Evolutionary conservation across 2,113 vertebrate genomes (phyloP).

Genomic region (Peromyscus californicus): DNA sequence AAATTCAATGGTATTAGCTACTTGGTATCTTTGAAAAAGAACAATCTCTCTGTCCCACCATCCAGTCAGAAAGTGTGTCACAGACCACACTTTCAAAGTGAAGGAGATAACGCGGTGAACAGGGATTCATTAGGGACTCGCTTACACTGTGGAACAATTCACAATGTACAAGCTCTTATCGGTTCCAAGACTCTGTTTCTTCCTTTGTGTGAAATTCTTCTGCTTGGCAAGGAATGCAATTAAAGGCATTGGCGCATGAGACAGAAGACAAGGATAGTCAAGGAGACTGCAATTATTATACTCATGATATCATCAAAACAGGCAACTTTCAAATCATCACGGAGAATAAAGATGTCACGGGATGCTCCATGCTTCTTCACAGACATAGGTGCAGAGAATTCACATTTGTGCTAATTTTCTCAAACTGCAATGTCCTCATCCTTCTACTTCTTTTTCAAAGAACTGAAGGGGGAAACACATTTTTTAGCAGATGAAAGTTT

Average conservation of each 20-base stretch:
- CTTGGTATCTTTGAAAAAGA: neutral
- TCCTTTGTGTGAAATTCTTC: slow-evolving; percentile 49
- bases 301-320: slow-evolving; percentile 33
- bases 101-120: neutral
- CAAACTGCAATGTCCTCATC: neutral
- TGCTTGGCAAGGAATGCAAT: slow-evolving; percentile 56
- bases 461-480: slow-evolving; percentile 13
- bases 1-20: slow-evolving; percentile 15
- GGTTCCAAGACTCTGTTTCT: slow-evolving; percentile 36
- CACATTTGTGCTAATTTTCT: slow-evolving; percentile 9
- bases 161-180: slow-evolving; percentile 13
- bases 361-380: neutral
- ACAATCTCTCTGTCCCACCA: neutral
- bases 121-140: slow-evolving; percentile 46
- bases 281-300: slow-evolving; percentile 50
- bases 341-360: slow-evolving; percentile 2
- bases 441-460: slow-evolving; percentile 12
- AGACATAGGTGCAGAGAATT: neutral
- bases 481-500: neutral
- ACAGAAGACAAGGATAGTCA: slow-evolving; percentile 16
- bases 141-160: neutral
- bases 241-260: slow-evolving; percentile 47
- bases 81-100: neutral
- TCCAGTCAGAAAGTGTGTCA: slow-evolving; percentile 30
- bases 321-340: slow-evolving; percentile 46